Evolutionary conservation across 1,140 invertebrate species (phyloP).

Genomic region (Drosophila lini): DNA sequence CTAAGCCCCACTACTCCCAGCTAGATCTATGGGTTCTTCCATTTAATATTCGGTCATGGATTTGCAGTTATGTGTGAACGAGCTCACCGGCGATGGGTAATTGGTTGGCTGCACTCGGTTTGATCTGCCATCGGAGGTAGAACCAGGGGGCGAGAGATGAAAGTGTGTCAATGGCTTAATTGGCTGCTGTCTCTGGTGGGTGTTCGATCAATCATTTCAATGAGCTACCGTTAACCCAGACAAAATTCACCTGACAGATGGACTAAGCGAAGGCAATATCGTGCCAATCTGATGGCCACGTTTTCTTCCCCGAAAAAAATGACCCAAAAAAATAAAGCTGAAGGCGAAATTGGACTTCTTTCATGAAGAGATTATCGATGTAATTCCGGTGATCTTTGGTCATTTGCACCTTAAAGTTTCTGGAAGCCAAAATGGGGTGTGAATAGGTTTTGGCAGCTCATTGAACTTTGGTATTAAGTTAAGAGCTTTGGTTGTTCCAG

Average conservation of each 20-base stretch:
- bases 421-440: constrained; percentile 7
- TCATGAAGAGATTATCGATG: constrained; percentile 6
- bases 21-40: constrained; percentile 28
- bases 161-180: constrained; percentile 78
- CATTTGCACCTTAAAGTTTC: constrained; percentile 11
- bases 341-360: constrained; percentile 5
- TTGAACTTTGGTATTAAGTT: background rate
- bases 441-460: background rate
- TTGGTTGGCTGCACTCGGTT: constrained; percentile 45
- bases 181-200: constrained; percentile 50
- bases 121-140: constrained; percentile 9
- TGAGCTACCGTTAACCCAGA: constrained; percentile 26
- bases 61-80: constrained; percentile 77
- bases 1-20: background rate
- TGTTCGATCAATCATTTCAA: constrained; percentile 66
- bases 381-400: constrained; percentile 13
- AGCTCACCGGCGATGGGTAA: constrained; percentile 27
- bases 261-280: constrained; percentile 13
- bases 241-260: constrained; percentile 26
- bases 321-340: constrained; percentile 8
- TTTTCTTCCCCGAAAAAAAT: constrained; percentile 3
- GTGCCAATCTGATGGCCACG: constrained; percentile 17
- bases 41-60: constrained; percentile 76
- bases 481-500: background rate
- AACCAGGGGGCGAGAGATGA: constrained; percentile 15